Evolutionary conservation across 53 echinoderm and acorn worm species (phyloP).

Genomic region (Zoroaster sp.): DNA sequence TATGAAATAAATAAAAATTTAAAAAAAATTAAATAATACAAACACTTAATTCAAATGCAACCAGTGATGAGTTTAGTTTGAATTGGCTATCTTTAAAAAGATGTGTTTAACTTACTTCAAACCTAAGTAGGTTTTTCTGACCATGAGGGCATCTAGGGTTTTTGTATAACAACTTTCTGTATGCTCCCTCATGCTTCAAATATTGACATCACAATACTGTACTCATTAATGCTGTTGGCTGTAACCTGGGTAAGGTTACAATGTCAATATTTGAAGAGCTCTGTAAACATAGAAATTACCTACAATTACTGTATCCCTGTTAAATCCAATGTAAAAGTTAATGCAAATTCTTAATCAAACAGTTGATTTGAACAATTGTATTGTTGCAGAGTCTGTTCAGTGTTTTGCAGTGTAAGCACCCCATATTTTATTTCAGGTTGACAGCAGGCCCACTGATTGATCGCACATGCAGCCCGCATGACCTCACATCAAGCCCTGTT

Average conservation of each 20-base stretch:
- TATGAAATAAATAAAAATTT: no score
- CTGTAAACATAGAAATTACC: not conserved
- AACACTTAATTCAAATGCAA: no score
- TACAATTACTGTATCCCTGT: not conserved
- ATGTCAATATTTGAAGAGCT: not conserved
- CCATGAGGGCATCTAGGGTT: no score
- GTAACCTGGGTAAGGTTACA: not conserved
- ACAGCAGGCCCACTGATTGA: slow-evolving; percentile 45
- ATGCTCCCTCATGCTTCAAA: not conserved
- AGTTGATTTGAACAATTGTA: not conserved
- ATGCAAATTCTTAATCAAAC: not conserved
- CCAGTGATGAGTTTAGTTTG: no score
- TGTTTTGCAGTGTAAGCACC: not conserved
- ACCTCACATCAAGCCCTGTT: slow-evolving; percentile 60
- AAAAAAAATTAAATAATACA: no score
- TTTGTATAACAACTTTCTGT: not conserved
- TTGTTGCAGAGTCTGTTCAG: not conserved
- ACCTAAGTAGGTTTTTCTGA: no score
- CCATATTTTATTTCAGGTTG: not conserved
- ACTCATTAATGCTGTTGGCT: not conserved
- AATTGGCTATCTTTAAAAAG: no score
- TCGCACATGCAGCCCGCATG: slow-evolving; percentile 52
- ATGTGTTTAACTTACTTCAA: no score
- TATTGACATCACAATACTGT: not conserved
- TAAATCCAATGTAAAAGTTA: not conserved